Base-by-base conservation (phyloP, 2,888 invertebrate genomes). In the Tetanocera ferruginea region DNA sequence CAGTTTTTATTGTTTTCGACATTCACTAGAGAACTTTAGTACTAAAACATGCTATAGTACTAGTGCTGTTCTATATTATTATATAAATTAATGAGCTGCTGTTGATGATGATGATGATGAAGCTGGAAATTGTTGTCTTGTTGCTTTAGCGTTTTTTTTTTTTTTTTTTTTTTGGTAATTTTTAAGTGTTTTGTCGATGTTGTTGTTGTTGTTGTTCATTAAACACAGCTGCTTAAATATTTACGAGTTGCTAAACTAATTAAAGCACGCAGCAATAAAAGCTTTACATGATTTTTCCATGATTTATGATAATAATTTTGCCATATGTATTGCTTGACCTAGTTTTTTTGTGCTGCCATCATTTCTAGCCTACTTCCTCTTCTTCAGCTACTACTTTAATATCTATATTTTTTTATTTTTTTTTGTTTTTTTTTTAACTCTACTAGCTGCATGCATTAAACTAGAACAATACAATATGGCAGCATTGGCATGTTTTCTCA, bases 171-270 rank as follows among this genome's bases (percentile, higher is more conserved):
- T 31, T 34, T 17, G n/a, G 31, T 11, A 55, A 55, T 60, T 60
- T 60, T 28, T 60, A 17, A 69, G 17, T 69, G 25, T 23, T 17
- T 69, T 37, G 23, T 51, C 19, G 57, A 2, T 23, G 19, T 52
- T n/a, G 57, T 23, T 57, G 19, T 60, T 60, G 57, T 25, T 60
- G 57, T 60, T 23, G 69, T 69, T 28, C 49, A 69, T 69, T 69
- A 69, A 28, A 52, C 14, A 31, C 55, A 51, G 70, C 70, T 70
- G 55, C 52, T 70, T 25, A 70, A 70, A 70, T 55, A 70, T 69
- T 70, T 31, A 70, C 70, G 55, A 70, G 52, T 70, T 34, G 70
- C 19, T 55, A 70, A 67, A 43, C 34, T 43, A 17, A 67, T 37
- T 43, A 66, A 28, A 34, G 34, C 67, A 14, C 28, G 25, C 60